These are phyloP conservation scores for Neodontobutis hainanensis DNA, from an alignment of 2,113 vertebrate species.

Conservation along the genomic window DNA sequence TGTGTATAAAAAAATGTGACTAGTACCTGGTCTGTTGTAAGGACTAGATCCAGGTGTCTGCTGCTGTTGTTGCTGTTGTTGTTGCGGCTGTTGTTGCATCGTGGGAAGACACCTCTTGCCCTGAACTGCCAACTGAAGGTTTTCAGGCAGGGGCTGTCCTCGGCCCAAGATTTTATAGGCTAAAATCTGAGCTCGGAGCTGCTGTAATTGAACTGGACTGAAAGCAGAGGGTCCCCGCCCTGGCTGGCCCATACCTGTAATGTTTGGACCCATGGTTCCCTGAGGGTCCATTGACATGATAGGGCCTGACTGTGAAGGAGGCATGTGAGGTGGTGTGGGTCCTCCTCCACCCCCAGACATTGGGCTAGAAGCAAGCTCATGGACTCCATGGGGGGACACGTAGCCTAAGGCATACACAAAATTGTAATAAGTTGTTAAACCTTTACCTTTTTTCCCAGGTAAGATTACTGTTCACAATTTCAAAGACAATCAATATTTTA, in stretches of 20 bases:
- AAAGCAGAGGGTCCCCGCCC: constrained; percentile 91
- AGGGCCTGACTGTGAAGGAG: constrained; percentile 85
- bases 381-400: constrained; percentile 91
- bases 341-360: constrained; percentile 86
- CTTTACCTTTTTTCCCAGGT: too few species aligned
- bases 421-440: neutral
- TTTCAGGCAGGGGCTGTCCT: constrained; percentile 95
- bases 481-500: too few species aligned
- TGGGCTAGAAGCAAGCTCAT: constrained; percentile 93
- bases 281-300: constrained; percentile 90
- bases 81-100: constrained; percentile 85
- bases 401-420: constrained; percentile 81
- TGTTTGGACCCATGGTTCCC: constrained; percentile 64
- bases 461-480: too few species aligned
- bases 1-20: neutral
- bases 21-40: constrained; percentile 81
- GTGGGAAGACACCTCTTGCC: constrained; percentile 94
- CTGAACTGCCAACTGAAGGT: constrained; percentile 95
- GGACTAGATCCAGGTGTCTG: constrained; percentile 71
- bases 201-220: constrained; percentile 94
- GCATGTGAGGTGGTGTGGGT: constrained; percentile 93
- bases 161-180: constrained; percentile 97
- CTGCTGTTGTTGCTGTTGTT: constrained; percentile 42
- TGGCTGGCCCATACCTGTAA: constrained; percentile 84
- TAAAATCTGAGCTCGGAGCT: constrained; percentile 96